Evolutionary conservation across 1,140 invertebrate species (phyloP).

Genomic region (Nasonia giraulti): DNA sequence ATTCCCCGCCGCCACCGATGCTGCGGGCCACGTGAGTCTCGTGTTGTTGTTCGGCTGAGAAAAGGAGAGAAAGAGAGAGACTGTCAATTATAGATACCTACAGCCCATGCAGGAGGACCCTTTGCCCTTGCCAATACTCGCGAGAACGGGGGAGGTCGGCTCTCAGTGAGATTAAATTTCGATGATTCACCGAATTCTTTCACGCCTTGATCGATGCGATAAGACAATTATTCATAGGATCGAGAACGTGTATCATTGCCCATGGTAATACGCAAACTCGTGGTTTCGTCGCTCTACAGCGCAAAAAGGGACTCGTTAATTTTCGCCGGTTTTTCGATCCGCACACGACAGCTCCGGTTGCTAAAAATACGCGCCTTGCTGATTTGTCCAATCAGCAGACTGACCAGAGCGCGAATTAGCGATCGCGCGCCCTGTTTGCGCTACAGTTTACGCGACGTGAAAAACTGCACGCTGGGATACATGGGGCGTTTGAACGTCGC

Average conservation of each 20-base stretch:
- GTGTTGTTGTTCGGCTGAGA: not conserved
- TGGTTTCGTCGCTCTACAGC: too few species aligned
- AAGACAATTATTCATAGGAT: not conserved
- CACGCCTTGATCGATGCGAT: not conserved
- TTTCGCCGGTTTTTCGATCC: slow-evolving; percentile 28
- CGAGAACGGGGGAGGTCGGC: not conserved
- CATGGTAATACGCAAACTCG: too few species aligned
- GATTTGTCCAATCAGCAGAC: slow-evolving; percentile 64
- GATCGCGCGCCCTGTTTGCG: slow-evolving; percentile 56
- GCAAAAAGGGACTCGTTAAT: slow-evolving; percentile 39
- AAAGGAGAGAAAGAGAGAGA: slow-evolving; percentile 16
- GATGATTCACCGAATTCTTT: slow-evolving; percentile 37
- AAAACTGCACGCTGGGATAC: not conserved
- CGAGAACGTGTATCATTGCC: not conserved
- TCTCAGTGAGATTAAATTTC: not conserved
- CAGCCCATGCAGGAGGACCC: too few species aligned
- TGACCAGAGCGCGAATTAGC: slow-evolving; percentile 60
- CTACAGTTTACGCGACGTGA: slow-evolving; percentile 43
- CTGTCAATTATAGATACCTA: slow-evolving; percentile 37
- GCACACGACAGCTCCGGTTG: slow-evolving; percentile 32
- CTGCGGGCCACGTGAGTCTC: not conserved
- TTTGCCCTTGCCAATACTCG: too few species aligned
- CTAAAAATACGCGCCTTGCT: slow-evolving; percentile 62
- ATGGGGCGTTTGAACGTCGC: not conserved
- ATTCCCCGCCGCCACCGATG: not conserved